Evolutionary conservation across 2,888 invertebrate species (phyloP).

Genomic region (Eulithis testata): DNA sequence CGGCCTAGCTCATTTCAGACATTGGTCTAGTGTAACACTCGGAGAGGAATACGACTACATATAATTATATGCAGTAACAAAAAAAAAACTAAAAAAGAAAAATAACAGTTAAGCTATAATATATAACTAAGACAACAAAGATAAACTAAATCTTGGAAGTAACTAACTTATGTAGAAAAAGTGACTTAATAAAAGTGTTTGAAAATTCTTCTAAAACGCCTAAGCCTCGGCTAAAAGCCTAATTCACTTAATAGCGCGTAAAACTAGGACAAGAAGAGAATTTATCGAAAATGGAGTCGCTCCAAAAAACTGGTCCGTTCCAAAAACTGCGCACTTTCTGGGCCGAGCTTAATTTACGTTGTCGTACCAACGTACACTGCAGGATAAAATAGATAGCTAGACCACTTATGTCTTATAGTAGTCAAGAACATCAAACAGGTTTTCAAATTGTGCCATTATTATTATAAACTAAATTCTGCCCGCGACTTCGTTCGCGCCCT

Average conservation of each 20-base stretch:
- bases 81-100: too few relatives aligned
- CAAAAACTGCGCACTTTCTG: constrained; percentile 40
- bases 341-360: constrained; percentile 41
- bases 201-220: constrained; percentile 11
- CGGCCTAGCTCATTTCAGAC: too few relatives aligned
- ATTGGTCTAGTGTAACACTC: too few relatives aligned
- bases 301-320: constrained; percentile 39
- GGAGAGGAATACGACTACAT: too few relatives aligned
- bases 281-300: constrained; percentile 44
- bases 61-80: too few relatives aligned
- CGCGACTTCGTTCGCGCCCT: too few relatives aligned
- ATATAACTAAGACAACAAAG: too few relatives aligned
- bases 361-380: constrained; percentile 27
- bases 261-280: constrained; percentile 35
- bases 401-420: not conserved
- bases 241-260: constrained; percentile 36
- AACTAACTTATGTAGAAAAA: too few relatives aligned
- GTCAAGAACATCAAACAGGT: not conserved
- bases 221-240: constrained; percentile 23
- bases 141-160: too few relatives aligned
- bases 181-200: not conserved
- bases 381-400: constrained; percentile 17
- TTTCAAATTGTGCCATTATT: too few relatives aligned
- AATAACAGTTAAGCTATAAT: too few relatives aligned
- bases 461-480: too few relatives aligned